Base-by-base conservation (phyloP, 1,140 invertebrate species). In the Formica selysi region DNA sequence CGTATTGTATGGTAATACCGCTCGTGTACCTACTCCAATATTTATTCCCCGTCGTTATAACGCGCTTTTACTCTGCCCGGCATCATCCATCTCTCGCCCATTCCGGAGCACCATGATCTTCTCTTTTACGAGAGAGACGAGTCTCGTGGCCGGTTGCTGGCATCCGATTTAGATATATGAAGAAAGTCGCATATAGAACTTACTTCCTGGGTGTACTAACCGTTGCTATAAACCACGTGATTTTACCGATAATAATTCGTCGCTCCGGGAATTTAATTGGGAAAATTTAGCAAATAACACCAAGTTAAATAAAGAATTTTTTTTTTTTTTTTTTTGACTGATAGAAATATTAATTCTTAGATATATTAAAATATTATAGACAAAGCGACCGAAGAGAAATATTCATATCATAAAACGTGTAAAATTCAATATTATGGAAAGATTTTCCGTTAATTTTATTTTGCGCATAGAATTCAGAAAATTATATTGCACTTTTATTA, bases 1-100 rank as follows among this genome's bases (percentile, higher is more conserved):
- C 89, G 90, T 91, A 92, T 92, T 92, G 91, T 92, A 92, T 92
- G 91, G 89, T 92, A 92, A 92, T 92, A 87, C 74, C 65, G 76
- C 74, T 68, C 90, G 88, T 88, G 91, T 91, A 92, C 87, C 91
- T 91, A 90, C 89, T 90, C 87, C 79, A 91, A 91, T 91, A 91
- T 91, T 91, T 91, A 91, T 91, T 91, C 87, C 71, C 81, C 78
- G 85, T 84, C 86, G 79, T 89, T 91, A 90, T 90, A 91, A 90
- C 88, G 87, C 90, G 91, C 91, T 89, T 90, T 91, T 91, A 91
- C 90, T 87, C 41, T 67, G 64, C 81, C 89, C 90, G 91, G 88
- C 78, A 91, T 64, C 76, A 88, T 90, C 71, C 80, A 86, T 91
- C 90, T 89, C 88, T 59, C 44, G 64, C 65, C 59, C 64, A 59